Conservation (phyloP, 2,797 vertebrate species). For the Mallotus villosus region DNA sequence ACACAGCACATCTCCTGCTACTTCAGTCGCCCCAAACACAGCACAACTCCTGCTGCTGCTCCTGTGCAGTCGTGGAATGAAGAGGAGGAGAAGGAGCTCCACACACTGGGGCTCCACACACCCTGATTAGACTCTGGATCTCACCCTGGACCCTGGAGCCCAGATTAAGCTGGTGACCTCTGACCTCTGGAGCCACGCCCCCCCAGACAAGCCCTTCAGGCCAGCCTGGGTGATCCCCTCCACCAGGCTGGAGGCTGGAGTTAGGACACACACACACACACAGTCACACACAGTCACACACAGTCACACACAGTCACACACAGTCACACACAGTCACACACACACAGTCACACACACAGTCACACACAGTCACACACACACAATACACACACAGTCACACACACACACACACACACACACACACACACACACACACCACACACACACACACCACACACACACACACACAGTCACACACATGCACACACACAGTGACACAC, state of each 20-base stretch:
- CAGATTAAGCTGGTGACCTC: constrained; percentile 76
- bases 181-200: constrained; percentile 61
- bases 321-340: neutral
- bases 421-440: neutral
- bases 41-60: constrained; percentile 52
- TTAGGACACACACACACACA: constrained; percentile 8
- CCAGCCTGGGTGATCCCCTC: constrained; percentile 73
- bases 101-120: constrained; percentile 57
- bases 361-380: too few species aligned
- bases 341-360: neutral
- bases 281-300: constrained; percentile 5
- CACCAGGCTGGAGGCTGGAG: neutral
- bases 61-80: constrained; percentile 48
- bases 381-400: neutral
- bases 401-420: neutral
- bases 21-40: too few species aligned
- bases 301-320: neutral
- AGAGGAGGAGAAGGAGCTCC: constrained; percentile 17
- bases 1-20: too few species aligned
- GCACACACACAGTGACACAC: too few species aligned
- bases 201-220: constrained; percentile 54
- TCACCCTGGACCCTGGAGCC: constrained; percentile 75
- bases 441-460: too few species aligned
- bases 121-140: constrained; percentile 78
- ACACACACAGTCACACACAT: too few species aligned